These are phyloP conservation scores for Aphrophora alni DNA, from an alignment of 2,888 invertebrate genomes.

Conservation along the genomic window DNA sequence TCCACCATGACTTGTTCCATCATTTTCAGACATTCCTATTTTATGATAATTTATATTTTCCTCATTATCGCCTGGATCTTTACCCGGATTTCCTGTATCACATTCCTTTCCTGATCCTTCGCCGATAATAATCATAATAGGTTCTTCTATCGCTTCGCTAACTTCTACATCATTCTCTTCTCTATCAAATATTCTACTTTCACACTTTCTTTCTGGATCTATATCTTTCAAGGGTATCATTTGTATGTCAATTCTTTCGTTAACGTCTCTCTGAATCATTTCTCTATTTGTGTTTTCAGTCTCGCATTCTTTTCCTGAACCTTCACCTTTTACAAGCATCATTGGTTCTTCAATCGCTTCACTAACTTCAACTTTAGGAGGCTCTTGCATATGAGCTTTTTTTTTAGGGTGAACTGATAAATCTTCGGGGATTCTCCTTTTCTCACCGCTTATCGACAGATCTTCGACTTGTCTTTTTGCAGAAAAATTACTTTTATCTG, in stretches of 20 bases:
- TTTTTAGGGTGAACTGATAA: slow-evolving; percentile 21
- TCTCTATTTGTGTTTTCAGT: slow-evolving; percentile 69
- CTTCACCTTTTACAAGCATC: slow-evolving; percentile 73
- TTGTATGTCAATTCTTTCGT: too few relatives aligned
- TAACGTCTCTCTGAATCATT: slow-evolving; percentile 60
- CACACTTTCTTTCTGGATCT: not conserved
- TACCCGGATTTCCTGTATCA: slow-evolving; percentile 71
- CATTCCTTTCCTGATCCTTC: slow-evolving; percentile 76
- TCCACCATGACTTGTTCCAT: slow-evolving; percentile 77
- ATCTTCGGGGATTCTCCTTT: slow-evolving; percentile 29
- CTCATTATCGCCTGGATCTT: slow-evolving; percentile 37
- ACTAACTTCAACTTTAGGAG: slow-evolving; percentile 58
- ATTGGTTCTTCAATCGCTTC: slow-evolving; percentile 77
- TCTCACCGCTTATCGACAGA: slow-evolving; percentile 11
- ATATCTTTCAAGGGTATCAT: slow-evolving; percentile 56
- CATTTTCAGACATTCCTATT: slow-evolving; percentile 41
- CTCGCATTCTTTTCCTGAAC: slow-evolving; percentile 73
- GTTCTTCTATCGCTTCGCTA: slow-evolving; percentile 77
- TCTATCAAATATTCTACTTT: not conserved
- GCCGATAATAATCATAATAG: slow-evolving; percentile 71
- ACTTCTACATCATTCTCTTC: slow-evolving; percentile 53
- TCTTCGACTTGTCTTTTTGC: slow-evolving; percentile 24
- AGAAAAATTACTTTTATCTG: not conserved
- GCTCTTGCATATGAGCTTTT: slow-evolving; percentile 15
- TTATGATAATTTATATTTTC: slow-evolving; percentile 12